Evolutionary conservation across 1,140 invertebrate species (phyloP), one percentile per base, ranked within the genome.

Genomic region (Aphis gossypii): DNA sequence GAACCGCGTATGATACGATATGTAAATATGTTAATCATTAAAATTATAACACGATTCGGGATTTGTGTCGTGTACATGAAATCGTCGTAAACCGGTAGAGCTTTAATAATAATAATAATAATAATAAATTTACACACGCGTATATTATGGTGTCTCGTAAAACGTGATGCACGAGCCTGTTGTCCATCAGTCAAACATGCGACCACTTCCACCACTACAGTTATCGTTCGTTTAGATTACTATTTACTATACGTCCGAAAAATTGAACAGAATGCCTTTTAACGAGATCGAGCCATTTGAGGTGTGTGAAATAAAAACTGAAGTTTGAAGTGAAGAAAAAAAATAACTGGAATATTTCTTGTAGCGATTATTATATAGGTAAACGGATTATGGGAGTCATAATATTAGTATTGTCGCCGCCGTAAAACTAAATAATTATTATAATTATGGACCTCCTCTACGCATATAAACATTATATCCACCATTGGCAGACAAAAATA

Each of bases 381-480:
- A 25, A 21, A 1, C 9, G 38, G 3, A 38, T 7, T 41, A 41
- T 23, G 83, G 30, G n/a, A 18, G 11, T 76, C 2, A 76, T 68
- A 60, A 60, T 68, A 76, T n/a, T 76, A 76, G 23, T 41, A 23
- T 46, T 20, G 35, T 51, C 86, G 44, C 8, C 46, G 44, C 51
- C n/a, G 87, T 89, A 86, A 46, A 86, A 86, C 14, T 20, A 35
- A 89, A 89, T 54, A 48, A 54, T 89, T 54, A 54, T 54, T 89
- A 54, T 89, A 54, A 89, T 89, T 87, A 46, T 30, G 41, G 44
- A 46, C 44, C 44, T 87, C 1, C 18, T 54, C 20, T 25, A 8
- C 44, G 46, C 25, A 30, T 21, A 51, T 25, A 25, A 3, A 48
- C 6, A 21, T n/a, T 86, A 14, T 86, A 30, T 46, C 25, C 38